These are phyloP conservation scores for Accipiter virgatus DNA, from an alignment of 2,113 vertebrate genomes.

Conservation along the genomic window DNA sequence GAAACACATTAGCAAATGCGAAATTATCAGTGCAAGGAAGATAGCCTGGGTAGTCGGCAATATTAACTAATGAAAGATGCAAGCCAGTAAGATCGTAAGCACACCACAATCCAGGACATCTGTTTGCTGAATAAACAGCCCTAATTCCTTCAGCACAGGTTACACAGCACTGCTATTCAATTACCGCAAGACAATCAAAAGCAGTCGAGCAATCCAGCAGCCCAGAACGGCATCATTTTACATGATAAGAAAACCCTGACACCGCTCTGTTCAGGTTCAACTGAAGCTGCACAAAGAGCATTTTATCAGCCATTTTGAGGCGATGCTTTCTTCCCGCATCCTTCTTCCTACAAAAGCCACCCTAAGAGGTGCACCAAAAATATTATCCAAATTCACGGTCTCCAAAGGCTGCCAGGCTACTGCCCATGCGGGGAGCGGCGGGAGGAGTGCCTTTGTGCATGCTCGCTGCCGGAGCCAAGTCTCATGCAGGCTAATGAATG, in stretches of 20 bases:
- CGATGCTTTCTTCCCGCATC: background rate
- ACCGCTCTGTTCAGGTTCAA: background rate
- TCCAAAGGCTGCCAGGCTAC: background rate
- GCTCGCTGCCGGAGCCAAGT: background rate
- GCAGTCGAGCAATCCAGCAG: background rate
- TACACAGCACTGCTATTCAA: slow-evolving; percentile 29
- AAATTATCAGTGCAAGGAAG: background rate
- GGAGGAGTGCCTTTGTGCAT: fast-evolving
- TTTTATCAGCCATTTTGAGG: slow-evolving; percentile 20
- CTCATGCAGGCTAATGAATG: background rate
- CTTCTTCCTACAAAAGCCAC: background rate
- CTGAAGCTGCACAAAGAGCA: background rate
- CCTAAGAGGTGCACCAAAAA: background rate
- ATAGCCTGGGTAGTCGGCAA: background rate
- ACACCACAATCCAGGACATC: slow-evolving; percentile 39
- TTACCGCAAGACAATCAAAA: slow-evolving; percentile 46
- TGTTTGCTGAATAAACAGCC: slow-evolving; percentile 57
- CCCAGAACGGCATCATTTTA: slow-evolving; percentile 9
- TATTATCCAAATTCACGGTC: background rate
- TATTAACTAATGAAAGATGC: slow-evolving; percentile 25
- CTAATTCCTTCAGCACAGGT: slow-evolving; percentile 43
- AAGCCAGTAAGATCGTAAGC: background rate
- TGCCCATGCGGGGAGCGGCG: fast-evolving
- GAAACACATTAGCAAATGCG: background rate
- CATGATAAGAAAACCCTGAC: slow-evolving; percentile 38